Evolutionary conservation across 2,113 vertebrate species (phyloP), one percentile per base, ranked within the genome.

Genomic region (Bothrops jararaca): DNA sequence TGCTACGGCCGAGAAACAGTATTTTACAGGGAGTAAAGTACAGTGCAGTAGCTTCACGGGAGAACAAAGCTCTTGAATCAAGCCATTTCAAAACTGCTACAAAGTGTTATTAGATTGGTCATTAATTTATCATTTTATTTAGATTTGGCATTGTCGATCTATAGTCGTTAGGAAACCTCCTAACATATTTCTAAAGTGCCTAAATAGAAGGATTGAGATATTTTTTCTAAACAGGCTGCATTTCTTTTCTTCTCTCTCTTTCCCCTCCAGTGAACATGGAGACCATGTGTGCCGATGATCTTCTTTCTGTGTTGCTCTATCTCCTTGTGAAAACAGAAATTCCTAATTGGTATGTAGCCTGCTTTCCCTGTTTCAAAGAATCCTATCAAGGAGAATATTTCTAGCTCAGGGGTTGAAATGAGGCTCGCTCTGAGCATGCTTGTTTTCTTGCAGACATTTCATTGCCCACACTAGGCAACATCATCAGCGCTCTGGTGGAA

Each of bases 271-370:
- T 98, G 94, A 98, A 98, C 69, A 95, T 99, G 90, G 98, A 99
- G 96, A 98, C 98, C 0, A 97, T 99, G 97, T 98, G 98, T 96
- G 98, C 99, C 0, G 99, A 99, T 94, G 99, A 99, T 94, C 98
- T 99, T 20, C 98, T 99, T 0, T 98, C 98, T 0, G 98, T 99
- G 92, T 96, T 99, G 95, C 97, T 99, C 45, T 99, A 99, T 94
- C 97, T 99, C 94, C 97, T 99, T 93, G 98, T 99, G 80, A 99
- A 99, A 97, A 99, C 99, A 0, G 99, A 99, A 95, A 98, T 99
- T 92, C 99, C 99, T 52, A 99, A 99, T 95, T 99, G 99, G 99
- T 99, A 98, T 96, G 97, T 90, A 24, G 89, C 13, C 24, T 50
- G 26, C 92, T 6, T 48, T 48, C 85, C 85, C 87, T 80, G 22